phyloP scores from a whole-genome alignment of 30 jellyfish, hydroid and myxozoan genomes.

The Turritopsis dohrnii region DNA sequence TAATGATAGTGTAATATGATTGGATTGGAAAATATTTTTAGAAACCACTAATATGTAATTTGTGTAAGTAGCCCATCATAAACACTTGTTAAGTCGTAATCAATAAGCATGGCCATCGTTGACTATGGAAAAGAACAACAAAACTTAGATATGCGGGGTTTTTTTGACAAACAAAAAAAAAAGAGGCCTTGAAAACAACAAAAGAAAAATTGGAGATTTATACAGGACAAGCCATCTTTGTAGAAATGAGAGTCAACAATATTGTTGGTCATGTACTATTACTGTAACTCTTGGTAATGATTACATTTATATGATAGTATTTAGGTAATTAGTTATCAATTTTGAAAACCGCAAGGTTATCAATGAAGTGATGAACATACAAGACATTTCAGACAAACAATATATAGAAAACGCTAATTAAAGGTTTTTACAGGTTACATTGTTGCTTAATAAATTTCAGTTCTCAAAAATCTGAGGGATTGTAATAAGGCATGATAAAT shows the following conservation, averaged over 20 bases:
- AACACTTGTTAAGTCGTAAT: not conserved
- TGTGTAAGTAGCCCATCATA: not conserved
- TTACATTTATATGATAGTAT: not conserved
- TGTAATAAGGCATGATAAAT: no score
- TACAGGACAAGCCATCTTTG: not conserved
- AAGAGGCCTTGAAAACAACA: no score
- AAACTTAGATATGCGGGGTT: no score
- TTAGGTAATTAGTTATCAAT: not conserved
- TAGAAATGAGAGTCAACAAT: not conserved
- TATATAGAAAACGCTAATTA: not conserved
- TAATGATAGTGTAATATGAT: not conserved
- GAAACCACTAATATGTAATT: not conserved
- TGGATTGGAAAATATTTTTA: not conserved
- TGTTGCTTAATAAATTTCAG: no score
- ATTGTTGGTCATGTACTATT: not conserved
- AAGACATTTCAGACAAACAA: not conserved
- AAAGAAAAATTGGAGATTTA: no score
- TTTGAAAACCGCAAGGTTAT: not conserved
- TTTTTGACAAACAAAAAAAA: no score
- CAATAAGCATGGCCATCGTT: not conserved
- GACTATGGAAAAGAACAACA: not conserved
- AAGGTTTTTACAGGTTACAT: not conserved
- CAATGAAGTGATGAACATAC: not conserved
- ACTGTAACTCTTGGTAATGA: not conserved
- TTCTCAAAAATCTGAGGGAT: no score